Evolutionary conservation across 2,797 vertebrate genomes (phyloP), one percentile per base, ranked within the genome.

Genomic region (Cirrhinus mrigala): DNA sequence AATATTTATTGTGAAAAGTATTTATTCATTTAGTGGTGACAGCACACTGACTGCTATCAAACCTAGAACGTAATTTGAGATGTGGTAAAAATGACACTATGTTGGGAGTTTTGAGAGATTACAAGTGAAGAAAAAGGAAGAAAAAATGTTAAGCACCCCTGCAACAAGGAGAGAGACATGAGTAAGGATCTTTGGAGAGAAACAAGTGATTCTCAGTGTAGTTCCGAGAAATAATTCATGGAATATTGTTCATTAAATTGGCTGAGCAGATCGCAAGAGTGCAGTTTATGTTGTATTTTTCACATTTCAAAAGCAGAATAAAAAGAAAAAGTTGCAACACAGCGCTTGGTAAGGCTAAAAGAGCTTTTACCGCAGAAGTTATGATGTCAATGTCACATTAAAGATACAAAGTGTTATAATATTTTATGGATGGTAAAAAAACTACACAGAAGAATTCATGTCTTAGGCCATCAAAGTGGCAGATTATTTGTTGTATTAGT

Each of bases 401-500:
- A 69, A 69, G 18, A 69, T 1, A 69, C 37, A 74, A 74, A 74
- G 46, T 52, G 12, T 27, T 50, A 2, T 10, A 52, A 74, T 74
- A 74, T 50, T 74, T 74, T 74, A 33, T 52, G 44, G 24, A 66
- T 66, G 78, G 44, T n/a, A n/a, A 52, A 33, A 50, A 66, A 29
- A 68, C 46, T 27, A 27, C 44, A 52, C 16, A 68, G 20, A 68
- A 79, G 22, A 50, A 33, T 4, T 44, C 2, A 37, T 50, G 37
- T 27, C 40, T 40, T 9, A 20, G 24, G n/a, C 58, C 40, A 48
- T 68, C 62, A 52, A 66, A 52, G 60, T n/a, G 62, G 29, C 27
- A 50, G 27, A 48, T 80, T 80, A 80, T 80, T 48, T 80, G 24
- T 50, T 68, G 27, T 80, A 68, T 80, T 68, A 29, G 24, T 68